A percentile compares a stretch with the other conserved stretches of the same genome.
Evolutionary conservation across 2,888 invertebrate genomes (phyloP).

Genomic region (Diarsia rubi): DNA sequence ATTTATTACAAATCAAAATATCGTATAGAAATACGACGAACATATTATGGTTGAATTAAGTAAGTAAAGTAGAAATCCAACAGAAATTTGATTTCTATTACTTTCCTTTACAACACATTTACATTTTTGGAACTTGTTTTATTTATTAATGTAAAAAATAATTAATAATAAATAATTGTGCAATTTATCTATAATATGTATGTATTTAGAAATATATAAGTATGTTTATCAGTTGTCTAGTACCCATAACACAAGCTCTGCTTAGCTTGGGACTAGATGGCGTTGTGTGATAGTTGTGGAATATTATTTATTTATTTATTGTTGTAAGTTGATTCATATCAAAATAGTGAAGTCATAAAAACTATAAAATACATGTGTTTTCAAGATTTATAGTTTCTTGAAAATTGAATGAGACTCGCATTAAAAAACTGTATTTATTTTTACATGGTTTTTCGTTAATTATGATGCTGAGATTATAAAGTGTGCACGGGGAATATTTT

Average conservation of each 20-base stretch:
- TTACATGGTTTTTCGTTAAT: neutral
- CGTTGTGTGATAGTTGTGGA: no score
- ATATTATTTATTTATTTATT: conserved; percentile 1
- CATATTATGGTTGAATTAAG: neutral
- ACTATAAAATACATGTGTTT: neutral
- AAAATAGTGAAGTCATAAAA: conserved; percentile 1
- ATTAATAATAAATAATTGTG: no score
- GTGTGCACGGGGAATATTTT: neutral
- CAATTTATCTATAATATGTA: no score
- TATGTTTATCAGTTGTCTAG: no score
- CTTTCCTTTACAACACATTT: neutral
- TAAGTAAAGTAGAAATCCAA: neutral
- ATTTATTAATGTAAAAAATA: no score
- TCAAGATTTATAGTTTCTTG: neutral
- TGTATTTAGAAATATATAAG: no score
- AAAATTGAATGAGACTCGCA: neutral
- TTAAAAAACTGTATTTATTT: neutral
- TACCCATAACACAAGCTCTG: no score
- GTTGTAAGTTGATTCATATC: no score
- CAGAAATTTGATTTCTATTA: neutral
- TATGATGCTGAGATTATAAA: neutral
- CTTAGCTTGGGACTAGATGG: no score
- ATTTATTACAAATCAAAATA: no score
- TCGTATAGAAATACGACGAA: conserved; percentile 9
- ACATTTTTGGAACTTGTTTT: neutral